Evolutionary conservation across 1,140 invertebrate species (phyloP).

Genomic region (Meloidogyne floridensis): DNA sequence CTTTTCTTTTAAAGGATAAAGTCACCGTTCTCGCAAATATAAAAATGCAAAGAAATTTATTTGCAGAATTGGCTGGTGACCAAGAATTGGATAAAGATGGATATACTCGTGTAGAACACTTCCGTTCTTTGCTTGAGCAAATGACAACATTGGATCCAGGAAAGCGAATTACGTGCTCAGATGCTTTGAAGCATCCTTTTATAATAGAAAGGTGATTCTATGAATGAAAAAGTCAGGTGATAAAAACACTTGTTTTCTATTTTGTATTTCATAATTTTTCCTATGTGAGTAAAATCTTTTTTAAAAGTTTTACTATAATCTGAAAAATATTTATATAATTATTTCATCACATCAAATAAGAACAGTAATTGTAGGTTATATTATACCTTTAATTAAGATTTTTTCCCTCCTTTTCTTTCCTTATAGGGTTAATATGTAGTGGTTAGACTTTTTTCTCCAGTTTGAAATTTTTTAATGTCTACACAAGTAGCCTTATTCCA

Average conservation of each 20-base stretch:
- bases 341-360: no score
- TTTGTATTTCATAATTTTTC: background rate
- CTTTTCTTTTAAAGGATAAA: conserved; percentile 78
- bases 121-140: conserved; percentile 90
- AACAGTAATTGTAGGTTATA: no score
- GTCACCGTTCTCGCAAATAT: conserved; percentile 90
- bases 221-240: background rate
- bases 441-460: no score
- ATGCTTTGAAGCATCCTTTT: conserved; percentile 91
- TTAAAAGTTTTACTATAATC: no score
- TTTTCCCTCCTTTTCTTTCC: no score
- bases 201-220: conserved; percentile 73
- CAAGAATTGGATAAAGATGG: conserved; percentile 79
- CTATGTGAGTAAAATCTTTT: background rate
- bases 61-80: conserved; percentile 82
- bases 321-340: no score
- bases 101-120: conserved; percentile 72
- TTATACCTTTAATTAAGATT: no score
- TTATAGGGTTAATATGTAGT: no score
- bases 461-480: no score
- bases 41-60: conserved; percentile 80
- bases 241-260: background rate
- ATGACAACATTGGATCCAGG: conserved; percentile 88
- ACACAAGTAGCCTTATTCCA: no score
- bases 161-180: conserved; percentile 88